Base-by-base conservation (phyloP, 2,888 invertebrate species). In the Drosophila rellima region DNA sequence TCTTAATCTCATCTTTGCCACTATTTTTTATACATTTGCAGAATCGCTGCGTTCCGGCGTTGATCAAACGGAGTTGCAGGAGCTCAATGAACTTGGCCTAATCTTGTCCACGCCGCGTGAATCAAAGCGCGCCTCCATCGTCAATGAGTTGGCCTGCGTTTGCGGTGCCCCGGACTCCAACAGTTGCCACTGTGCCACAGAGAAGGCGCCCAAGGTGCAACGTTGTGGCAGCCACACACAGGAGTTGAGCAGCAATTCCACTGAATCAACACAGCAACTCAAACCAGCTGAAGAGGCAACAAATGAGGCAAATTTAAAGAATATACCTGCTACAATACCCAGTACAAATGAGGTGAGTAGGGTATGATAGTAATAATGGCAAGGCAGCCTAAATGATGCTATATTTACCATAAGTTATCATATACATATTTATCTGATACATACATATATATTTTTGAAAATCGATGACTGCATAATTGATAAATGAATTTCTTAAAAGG, bases 21-120 rank as follows among this genome's bases (percentile, higher is more conserved):
- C 37, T 18, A 3, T 54, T 1, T 20, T 31, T 62, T 20, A 1
- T 42, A 3, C 17, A 18, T 11, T 48, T 74, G 23, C 75, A 83
- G 83, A 83, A 69, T 83, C 83, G 13, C 50, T 83, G 17, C 83
- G 83, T n/a, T 88, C 83, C 31, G 85, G 69, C 23, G 86, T 85
- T 35, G 83, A 83, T 54, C 83, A 80, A 54, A 70, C 83, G 5
- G 82, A 83, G 15, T 42, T 88, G 35, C 82, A 80, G 44, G 82
- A 83, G 50, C 78, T 88, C n/a, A 83, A 64, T 29, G 66, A 69
- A 33, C 56, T 73, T 23, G 82, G 82, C 0, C 48, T 62, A 2
- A 40, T 74, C 3, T 20, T 74, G 13, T n/a, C 74, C 29, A 66
- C 75, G 31, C 50, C 79, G 8, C 64, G 79, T 0, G 88, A 87